These are phyloP conservation scores for human DNA, from an alignment of 2,113 vertebrate species.

Conservation along the genomic window DNA sequence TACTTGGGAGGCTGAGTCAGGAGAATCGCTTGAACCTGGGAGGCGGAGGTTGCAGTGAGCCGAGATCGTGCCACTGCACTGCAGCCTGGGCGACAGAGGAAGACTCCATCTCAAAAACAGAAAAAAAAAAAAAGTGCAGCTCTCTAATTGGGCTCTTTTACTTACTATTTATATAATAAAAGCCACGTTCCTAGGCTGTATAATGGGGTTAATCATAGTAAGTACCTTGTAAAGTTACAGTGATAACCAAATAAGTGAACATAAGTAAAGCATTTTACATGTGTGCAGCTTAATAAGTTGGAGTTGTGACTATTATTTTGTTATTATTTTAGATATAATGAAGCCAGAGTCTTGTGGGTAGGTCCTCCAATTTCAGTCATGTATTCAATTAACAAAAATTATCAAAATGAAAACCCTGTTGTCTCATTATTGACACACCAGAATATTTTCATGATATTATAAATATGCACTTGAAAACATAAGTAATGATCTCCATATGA, in stretches of 20 bases:
- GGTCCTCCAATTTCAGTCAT: neutral
- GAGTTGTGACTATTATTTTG: neutral
- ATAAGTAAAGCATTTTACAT: neutral
- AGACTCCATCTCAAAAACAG: too few relatives aligned
- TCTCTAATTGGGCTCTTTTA: neutral
- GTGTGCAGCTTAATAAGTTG: neutral
- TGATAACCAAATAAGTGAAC: neutral
- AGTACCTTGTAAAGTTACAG: neutral
- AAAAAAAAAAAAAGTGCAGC: neutral
- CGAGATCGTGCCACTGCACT: accelerated
- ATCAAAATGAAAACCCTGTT: neutral
- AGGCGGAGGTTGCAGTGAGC: too few relatives aligned
- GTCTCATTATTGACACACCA: neutral
- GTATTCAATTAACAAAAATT: neutral
- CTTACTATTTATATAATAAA: neutral
- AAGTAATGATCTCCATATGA: neutral
- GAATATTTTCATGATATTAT: conserved; percentile 28
- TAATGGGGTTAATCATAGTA: neutral
- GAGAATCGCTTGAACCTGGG: too few relatives aligned
- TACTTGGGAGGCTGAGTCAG: too few relatives aligned
- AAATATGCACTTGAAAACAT: neutral
- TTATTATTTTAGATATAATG: neutral
- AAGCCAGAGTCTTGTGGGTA: neutral
- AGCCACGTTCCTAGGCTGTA: neutral
- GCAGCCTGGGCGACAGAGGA: too few relatives aligned